Percentiles rank a stretch among this genome's conserved stretches.
These are phyloP conservation scores for Invenusta paracnida DNA, from an alignment of 2,888 invertebrate genomes.

Conservation along the genomic window DNA sequence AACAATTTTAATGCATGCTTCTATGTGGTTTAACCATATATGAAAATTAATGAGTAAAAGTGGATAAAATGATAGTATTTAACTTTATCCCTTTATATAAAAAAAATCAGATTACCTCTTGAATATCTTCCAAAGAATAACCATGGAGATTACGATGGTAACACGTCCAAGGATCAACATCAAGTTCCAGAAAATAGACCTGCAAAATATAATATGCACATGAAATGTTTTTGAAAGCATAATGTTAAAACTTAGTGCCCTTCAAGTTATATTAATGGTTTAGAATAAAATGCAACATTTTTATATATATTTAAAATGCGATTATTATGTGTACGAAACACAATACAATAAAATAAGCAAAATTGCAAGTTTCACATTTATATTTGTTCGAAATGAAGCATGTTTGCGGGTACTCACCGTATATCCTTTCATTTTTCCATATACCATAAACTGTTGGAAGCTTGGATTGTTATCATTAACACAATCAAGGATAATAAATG, in stretches of 20 bases:
- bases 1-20: no score
- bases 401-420: conserved; percentile 65
- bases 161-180: conserved; percentile 73
- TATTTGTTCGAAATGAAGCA: no score
- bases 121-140: conserved; percentile 73
- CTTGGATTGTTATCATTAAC: conserved; percentile 73
- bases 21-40: no score
- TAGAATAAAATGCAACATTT: no score
- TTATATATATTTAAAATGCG: no score
- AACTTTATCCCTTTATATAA: background rate
- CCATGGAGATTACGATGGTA: conserved; percentile 78
- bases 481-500: conserved; percentile 85
- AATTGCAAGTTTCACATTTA: no score
- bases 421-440: conserved; percentile 73
- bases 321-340: no score
- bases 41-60: no score
- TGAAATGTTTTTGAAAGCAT: background rate
- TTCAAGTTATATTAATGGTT: no score
- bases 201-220: conserved; percentile 60
- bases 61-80: no score
- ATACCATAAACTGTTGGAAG: conserved; percentile 82
- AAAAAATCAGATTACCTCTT: conserved; percentile 59
- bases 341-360: no score
- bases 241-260: no score
- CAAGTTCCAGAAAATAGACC: conserved; percentile 85